Evolutionary conservation across 2,797 vertebrate species (phyloP).

Genomic region (Rhinichthys osculus): DNA sequence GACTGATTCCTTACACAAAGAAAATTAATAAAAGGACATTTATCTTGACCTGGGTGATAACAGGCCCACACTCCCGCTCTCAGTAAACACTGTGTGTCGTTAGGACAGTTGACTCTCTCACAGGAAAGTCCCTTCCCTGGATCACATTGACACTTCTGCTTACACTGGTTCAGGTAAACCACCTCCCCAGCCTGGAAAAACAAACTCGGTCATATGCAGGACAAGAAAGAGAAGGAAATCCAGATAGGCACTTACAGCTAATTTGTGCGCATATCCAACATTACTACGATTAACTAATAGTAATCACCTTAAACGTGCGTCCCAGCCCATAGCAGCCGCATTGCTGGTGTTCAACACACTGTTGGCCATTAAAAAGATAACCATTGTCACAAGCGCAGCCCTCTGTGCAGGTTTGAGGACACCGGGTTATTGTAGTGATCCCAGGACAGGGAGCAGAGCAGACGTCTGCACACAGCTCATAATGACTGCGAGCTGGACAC

Average conservation of each 20-base stretch:
- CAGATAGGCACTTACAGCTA: neutral
- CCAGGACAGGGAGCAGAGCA: constrained; percentile 78
- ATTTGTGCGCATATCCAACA: neutral
- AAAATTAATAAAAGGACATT: neutral
- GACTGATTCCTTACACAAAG: neutral
- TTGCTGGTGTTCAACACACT: constrained; percentile 74
- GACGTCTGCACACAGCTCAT: constrained; percentile 76
- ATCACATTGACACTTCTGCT: constrained; percentile 71
- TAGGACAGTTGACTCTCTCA: constrained; percentile 67
- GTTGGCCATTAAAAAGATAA: constrained; percentile 78
- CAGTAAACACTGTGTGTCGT: constrained; percentile 71
- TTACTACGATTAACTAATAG: neutral
- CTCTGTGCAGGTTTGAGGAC: constrained; percentile 74
- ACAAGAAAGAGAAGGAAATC: neutral
- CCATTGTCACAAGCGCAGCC: constrained; percentile 83
- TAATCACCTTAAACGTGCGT: constrained; percentile 77
- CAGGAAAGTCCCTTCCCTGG: constrained; percentile 68
- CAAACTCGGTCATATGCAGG: constrained; percentile 32
- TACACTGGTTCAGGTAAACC: constrained; percentile 70
- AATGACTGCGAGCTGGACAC: constrained; percentile 83
- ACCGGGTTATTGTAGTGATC: constrained; percentile 67
- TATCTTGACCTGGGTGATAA: constrained; percentile 69
- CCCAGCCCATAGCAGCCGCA: constrained; percentile 84
- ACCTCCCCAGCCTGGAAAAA: constrained; percentile 70
- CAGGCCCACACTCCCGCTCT: constrained; percentile 69